Evolutionary conservation across 2,888 invertebrate species (phyloP), one percentile per base, ranked within the genome.

Genomic region (Drosophila mulleri): DNA sequence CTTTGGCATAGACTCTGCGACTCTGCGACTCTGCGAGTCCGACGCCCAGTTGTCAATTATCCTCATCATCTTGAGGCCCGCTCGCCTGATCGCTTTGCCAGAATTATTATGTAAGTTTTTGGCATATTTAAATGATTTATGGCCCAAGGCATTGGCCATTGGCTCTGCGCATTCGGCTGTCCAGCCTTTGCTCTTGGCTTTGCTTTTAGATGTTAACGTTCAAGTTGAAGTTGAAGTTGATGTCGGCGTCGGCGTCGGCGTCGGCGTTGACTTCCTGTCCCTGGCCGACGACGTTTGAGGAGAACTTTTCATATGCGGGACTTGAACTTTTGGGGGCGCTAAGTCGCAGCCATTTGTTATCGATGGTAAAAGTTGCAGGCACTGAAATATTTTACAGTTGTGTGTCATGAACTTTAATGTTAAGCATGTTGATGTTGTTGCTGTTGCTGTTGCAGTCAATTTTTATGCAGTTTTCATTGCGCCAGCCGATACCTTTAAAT

Each of bases 111-210:
- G 85, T 85, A 85, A 85, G 88, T 72, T 87, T 88, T 88, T 89
- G 88, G 89, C 87, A 87, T 80, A 90, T 90, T 90, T 82, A 87
- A 89, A 87, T 87, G 87, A 87, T 87, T 87, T 87, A 87, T 87
- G 76, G 82, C 84, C 78, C 65, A 67, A 80, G 84, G 84, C 87
- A 90, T 90, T 90, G 89, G 79, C 88, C 88, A 81, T 72, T 50
- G 80, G 78, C 78, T 59, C 20, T 54, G 65, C 35, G 69, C 57
- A 16, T 52, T 35, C 26, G 56, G 18, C 45, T 45, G 70, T 45
- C 47, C 60, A 63, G 52, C 67, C 35, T 45, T 59, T 77, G 74
- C 79, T 83, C 86, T 83, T 79, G 74, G 82, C 82, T 80, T 77
- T 78, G 72, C 69, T 26, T 16, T 26, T 65, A 65, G 54, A 67